These are phyloP conservation scores for Acleris cristana DNA, from an alignment of 2,888 invertebrate genomes.

Conservation along the genomic window DNA sequence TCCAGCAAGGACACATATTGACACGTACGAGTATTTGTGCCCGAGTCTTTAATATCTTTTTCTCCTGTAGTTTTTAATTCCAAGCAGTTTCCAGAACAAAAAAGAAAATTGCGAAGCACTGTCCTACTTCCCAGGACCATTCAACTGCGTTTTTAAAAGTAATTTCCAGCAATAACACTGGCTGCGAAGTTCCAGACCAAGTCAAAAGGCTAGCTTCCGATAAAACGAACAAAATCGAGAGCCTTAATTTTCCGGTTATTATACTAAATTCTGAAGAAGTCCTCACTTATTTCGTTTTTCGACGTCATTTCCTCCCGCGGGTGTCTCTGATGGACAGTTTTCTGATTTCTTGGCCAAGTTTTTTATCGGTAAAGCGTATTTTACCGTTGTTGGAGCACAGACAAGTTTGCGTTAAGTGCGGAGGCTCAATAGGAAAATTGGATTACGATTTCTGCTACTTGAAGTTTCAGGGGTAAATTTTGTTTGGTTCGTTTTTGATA, in stretches of 20 bases:
- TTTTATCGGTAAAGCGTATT: conserved; percentile 29
- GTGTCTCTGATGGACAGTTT: conserved; percentile 56
- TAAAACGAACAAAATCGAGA: conserved; percentile 65
- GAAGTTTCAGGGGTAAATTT: not conserved
- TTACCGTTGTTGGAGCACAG: conserved; percentile 8
- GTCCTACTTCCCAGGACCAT: too few species aligned
- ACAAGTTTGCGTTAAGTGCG: conserved; percentile 25
- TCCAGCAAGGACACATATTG: too few species aligned
- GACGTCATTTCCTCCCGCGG: conserved; percentile 54
- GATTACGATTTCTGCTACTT: not conserved
- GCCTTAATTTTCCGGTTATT: conserved; percentile 76
- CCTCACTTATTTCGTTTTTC: conserved; percentile 50
- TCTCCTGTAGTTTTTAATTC: too few species aligned
- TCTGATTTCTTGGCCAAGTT: conserved; percentile 51
- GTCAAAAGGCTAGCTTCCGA: conserved; percentile 50
- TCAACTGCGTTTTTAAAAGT: conserved; percentile 14
- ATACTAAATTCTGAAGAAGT: conserved; percentile 33
- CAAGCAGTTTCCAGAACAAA: too few species aligned
- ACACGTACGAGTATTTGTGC: too few species aligned
- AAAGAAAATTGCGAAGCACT: too few species aligned
- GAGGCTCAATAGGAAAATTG: conserved; percentile 6
- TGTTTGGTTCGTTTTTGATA: not conserved
- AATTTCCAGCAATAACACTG: conserved; percentile 20
- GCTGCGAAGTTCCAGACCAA: not conserved
- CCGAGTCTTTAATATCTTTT: not conserved